A percentile compares a stretch with the other conserved stretches of the same genome.
Evolutionary conservation across 2,888 invertebrate genomes (phyloP).

Genomic region (Helleia helle): DNA sequence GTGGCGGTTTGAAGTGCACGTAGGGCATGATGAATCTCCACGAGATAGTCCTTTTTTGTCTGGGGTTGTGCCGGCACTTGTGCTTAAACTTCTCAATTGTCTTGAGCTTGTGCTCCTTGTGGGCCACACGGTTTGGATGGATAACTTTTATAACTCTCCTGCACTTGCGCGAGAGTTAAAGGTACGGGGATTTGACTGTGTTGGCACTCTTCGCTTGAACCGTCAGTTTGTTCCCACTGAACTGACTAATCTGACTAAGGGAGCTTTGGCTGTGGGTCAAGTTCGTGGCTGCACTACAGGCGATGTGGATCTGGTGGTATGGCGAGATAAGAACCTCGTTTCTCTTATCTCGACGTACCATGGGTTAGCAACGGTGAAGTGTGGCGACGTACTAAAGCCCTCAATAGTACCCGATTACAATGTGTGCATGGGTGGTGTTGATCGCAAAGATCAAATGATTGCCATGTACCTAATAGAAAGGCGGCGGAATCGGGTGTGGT

Average conservation of each 20-base stretch:
- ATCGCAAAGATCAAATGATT: no score
- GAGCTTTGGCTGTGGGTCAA: conserved; percentile 16
- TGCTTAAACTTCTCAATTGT: conserved; percentile 16
- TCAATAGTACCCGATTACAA: no score
- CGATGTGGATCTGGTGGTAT: conserved; percentile 29
- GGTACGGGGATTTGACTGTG: conserved; percentile 22
- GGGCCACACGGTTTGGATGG: conserved; percentile 22
- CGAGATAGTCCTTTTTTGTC: neutral
- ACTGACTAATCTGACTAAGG: conserved; percentile 14
- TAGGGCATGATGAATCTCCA: no score
- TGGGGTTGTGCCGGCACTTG: conserved; percentile 11
- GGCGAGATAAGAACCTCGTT: conserved; percentile 20
- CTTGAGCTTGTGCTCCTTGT: no score
- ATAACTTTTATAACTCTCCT: conserved; percentile 26
- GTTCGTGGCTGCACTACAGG: conserved; percentile 16
- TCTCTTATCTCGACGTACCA: conserved; percentile 18
- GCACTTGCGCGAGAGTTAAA: conserved; percentile 25
- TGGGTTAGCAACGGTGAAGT: no score
- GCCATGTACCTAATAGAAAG: no score
- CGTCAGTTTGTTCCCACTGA: conserved; percentile 22
- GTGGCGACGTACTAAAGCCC: no score
- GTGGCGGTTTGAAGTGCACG: conserved; percentile 12
- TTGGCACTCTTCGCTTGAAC: conserved; percentile 23
- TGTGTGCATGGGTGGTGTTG: no score
- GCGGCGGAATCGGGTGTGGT: no score